A percentile compares a stretch with the other conserved stretches of the same genome.
Evolutionary conservation across 2,113 vertebrate genomes (phyloP).

Genomic region (Forbesichthys agassizii): DNA sequence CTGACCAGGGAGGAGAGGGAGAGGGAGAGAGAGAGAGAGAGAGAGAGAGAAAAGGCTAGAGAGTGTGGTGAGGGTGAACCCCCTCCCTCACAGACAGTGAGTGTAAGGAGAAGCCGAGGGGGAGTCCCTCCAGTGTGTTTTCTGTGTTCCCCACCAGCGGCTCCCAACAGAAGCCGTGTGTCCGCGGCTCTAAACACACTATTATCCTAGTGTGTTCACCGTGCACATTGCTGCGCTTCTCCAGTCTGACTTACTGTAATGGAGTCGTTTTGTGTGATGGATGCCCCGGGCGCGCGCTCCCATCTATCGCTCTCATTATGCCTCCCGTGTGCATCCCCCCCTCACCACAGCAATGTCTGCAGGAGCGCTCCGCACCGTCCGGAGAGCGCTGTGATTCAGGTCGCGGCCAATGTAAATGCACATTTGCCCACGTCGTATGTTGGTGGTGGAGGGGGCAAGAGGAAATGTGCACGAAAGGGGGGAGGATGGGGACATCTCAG

Average conservation of each 20-base stretch:
- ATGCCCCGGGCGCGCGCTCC: conserved; percentile 66
- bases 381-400: conserved; percentile 65
- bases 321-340: conserved; percentile 53
- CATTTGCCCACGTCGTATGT: conserved; percentile 62
- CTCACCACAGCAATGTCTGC: conserved; percentile 56
- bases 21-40: conserved; percentile 10
- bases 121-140: conserved; percentile 53
- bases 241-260: conserved; percentile 76
- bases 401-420: conserved; percentile 74
- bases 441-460: conserved; percentile 55
- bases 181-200: conserved; percentile 74
- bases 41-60: conserved; percentile 33
- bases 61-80: conserved; percentile 1
- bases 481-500: not conserved
- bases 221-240: conserved; percentile 72
- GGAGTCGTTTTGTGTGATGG: conserved; percentile 77
- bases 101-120: conserved; percentile 32
- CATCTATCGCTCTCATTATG: conserved; percentile 68
- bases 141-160: conserved; percentile 68
- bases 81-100: conserved; percentile 22
- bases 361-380: conserved; percentile 56
- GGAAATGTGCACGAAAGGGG: conserved; percentile 46
- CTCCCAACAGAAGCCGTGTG: conserved; percentile 72
- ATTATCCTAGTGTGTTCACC: conserved; percentile 75
- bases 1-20: not conserved